Evolutionary conservation across 1,140 invertebrate species (phyloP).

Genomic region (Pantala flavescens): DNA sequence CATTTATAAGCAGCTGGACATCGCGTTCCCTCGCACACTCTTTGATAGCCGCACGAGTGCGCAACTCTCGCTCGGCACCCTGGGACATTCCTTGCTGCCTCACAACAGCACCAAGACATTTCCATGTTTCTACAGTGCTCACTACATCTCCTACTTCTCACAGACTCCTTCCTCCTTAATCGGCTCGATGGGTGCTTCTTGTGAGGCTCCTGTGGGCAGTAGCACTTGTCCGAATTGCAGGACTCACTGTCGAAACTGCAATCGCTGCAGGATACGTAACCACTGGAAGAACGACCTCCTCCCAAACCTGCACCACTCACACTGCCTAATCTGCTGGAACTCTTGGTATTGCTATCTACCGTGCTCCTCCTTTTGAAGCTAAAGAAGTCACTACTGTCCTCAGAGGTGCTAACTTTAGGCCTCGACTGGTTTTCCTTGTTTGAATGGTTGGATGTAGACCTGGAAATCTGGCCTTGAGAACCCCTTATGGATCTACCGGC

Average conservation of each 20-base stretch:
- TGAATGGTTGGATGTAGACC: not conserved
- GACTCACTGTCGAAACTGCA: constrained; percentile 72
- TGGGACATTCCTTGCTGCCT: not conserved
- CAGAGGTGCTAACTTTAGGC: constrained; percentile 38
- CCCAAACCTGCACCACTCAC: constrained; percentile 22
- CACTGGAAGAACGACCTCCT: constrained; percentile 39
- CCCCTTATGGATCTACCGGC: not conserved
- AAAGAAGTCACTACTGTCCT: constrained; percentile 52
- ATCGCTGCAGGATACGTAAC: constrained; percentile 74
- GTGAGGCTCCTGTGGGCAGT: constrained; percentile 45
- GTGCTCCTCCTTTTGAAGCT: constrained; percentile 29
- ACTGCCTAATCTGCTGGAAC: constrained; percentile 45
- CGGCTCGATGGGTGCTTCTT: constrained; percentile 17
- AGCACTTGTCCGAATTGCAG: constrained; percentile 81
- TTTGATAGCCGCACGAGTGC: not conserved
- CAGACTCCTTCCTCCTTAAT: not conserved
- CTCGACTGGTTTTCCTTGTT: not conserved
- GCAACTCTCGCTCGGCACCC: not conserved
- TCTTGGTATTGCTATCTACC: constrained; percentile 42
- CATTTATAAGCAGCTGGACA: not conserved
- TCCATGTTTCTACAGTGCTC: not conserved
- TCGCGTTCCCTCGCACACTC: not conserved
- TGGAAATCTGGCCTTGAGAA: not conserved
- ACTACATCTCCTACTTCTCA: not conserved
- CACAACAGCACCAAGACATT: not conserved